Conservation (phyloP, 2,888 invertebrate species). For the Thera britannica region DNA sequence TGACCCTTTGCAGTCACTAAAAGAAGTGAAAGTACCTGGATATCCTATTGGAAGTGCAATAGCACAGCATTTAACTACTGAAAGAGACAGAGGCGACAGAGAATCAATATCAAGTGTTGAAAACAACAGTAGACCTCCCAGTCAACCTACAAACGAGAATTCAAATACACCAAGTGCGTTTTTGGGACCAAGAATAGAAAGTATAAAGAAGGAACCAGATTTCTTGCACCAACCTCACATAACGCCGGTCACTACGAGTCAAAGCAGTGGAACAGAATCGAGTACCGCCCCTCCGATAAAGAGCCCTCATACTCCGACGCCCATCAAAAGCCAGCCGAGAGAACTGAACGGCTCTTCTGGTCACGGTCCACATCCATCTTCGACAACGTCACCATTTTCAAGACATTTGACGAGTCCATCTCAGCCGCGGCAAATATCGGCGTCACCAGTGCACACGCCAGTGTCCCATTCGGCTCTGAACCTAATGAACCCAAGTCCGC, state of each 20-base stretch:
- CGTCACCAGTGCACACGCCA: conserved; percentile 78
- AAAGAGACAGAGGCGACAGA: conserved; percentile 80
- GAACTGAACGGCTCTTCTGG: conserved; percentile 70
- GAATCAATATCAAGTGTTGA: conserved; percentile 79
- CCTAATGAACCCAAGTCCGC: conserved; percentile 85
- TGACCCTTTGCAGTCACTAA: conserved; percentile 91
- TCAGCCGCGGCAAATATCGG: conserved; percentile 78
- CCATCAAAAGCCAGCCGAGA: conserved; percentile 75
- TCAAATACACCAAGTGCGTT: conserved; percentile 81
- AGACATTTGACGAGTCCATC: conserved; percentile 80
- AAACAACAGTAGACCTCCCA: conserved; percentile 77
- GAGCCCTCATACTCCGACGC: conserved; percentile 82
- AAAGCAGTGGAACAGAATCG: conserved; percentile 74
- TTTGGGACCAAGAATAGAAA: conserved; percentile 88
- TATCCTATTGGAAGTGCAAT: conserved; percentile 85
- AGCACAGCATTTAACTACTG: conserved; percentile 77
- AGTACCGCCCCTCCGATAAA: conserved; percentile 84
- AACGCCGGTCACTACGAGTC: conserved; percentile 81
- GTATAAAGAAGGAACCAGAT: conserved; percentile 91
- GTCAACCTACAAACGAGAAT: conserved; percentile 78
- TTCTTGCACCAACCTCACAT: conserved; percentile 79
- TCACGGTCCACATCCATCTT: conserved; percentile 71
- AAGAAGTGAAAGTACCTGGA: conserved; percentile 92
- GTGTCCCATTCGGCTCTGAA: conserved; percentile 87
- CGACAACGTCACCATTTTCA: conserved; percentile 80